phyloP scores from a whole-genome alignment of 2,888 invertebrate genomes.

The Nomada flava region DNA sequence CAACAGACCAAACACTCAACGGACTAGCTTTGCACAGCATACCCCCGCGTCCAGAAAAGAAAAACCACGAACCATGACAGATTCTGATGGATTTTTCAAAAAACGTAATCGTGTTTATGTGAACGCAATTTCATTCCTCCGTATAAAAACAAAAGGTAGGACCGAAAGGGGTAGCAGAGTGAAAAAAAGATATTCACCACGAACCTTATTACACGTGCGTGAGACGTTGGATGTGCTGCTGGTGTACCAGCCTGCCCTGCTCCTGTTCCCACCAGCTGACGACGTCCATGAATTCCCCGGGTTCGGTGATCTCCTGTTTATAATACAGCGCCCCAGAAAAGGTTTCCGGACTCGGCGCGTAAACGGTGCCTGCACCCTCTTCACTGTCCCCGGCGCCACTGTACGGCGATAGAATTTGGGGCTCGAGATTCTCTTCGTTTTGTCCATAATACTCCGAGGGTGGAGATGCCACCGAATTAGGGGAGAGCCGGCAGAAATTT shows the following conservation, averaged over 20 bases:
- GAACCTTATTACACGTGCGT: conserved; percentile 79
- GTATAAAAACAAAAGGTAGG: too few relatives aligned
- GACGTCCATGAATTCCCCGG: conserved; percentile 82
- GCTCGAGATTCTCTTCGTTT: conserved; percentile 78
- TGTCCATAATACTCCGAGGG: conserved; percentile 75
- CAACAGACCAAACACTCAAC: too few relatives aligned
- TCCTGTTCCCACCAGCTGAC: conserved; percentile 84
- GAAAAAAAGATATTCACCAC: too few relatives aligned
- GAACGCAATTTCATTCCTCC: too few relatives aligned
- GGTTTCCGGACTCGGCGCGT: conserved; percentile 78
- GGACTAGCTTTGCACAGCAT: too few relatives aligned
- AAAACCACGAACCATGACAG: too few relatives aligned
- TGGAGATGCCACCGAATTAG: conserved; percentile 76
- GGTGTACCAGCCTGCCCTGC: conserved; percentile 80
- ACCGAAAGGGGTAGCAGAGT: too few relatives aligned
- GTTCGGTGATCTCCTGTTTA: conserved; percentile 80
- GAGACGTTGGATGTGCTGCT: conserved; percentile 80
- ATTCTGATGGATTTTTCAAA: too few relatives aligned
- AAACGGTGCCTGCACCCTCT: conserved; percentile 79
- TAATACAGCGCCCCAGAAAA: conserved; percentile 81
- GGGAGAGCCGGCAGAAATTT: conserved; percentile 75
- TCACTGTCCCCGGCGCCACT: conserved; percentile 80
- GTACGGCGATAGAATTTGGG: conserved; percentile 78
- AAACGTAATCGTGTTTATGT: too few relatives aligned
- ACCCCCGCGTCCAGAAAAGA: too few relatives aligned